Percentiles rank a stretch among this genome's conserved stretches.
phyloP scores from a whole-genome alignment of 2,113 vertebrate genomes.

The Steatornis caripensis region DNA sequence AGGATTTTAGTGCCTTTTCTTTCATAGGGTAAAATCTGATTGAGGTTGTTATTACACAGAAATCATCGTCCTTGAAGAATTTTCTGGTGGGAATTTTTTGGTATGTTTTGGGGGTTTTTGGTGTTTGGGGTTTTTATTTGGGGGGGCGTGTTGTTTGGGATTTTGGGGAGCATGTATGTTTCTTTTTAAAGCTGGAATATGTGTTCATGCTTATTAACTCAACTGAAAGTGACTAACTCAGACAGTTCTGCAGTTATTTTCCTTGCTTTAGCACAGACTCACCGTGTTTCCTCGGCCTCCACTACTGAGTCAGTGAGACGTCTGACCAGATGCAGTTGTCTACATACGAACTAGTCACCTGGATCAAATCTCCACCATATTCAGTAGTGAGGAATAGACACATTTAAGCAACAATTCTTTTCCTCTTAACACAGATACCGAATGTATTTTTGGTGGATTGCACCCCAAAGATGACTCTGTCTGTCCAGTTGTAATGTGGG shows the following conservation, averaged over 20 bases:
- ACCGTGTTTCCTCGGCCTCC: not conserved
- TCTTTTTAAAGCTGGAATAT: not conserved
- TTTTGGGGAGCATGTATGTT: too few species aligned
- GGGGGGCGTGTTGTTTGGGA: too few species aligned
- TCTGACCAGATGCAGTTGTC: not conserved
- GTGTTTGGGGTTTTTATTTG: not conserved
- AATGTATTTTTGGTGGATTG: not conserved
- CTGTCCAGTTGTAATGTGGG: not conserved
- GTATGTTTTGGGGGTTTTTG: not conserved
- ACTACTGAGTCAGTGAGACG: not conserved
- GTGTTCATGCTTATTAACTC: not conserved
- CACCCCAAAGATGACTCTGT: not conserved
- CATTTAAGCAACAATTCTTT: not conserved
- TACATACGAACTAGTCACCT: not conserved
- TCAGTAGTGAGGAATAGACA: not conserved
- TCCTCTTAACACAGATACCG: not conserved
- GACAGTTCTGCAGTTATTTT: accelerated
- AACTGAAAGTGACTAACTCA: not conserved
- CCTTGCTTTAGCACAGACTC: not conserved
- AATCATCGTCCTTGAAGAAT: not conserved
- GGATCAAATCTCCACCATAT: not conserved
- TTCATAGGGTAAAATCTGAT: not conserved
- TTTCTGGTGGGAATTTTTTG: not conserved
- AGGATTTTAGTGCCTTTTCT: not conserved
- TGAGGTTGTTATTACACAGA: not conserved